Evolutionary conservation across 2,888 invertebrate species (phyloP).

Genomic region (Heliothis peltigera): DNA sequence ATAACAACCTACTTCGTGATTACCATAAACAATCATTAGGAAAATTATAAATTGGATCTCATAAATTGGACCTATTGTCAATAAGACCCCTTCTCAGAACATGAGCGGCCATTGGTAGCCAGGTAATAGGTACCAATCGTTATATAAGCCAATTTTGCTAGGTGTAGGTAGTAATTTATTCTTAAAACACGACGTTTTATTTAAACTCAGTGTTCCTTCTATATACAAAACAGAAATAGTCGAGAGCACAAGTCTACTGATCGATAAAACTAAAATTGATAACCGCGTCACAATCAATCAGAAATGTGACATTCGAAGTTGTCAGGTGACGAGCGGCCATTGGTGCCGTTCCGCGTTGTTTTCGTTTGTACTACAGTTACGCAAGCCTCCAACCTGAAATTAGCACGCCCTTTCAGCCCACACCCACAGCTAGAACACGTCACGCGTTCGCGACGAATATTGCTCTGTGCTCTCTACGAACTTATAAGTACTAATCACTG

Average conservation of each 20-base stretch:
- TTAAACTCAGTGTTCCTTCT: neutral
- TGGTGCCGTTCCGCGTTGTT: slow-evolving; percentile 73
- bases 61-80: slow-evolving; percentile 48
- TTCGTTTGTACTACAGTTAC: slow-evolving; percentile 76
- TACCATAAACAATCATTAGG: slow-evolving; percentile 42
- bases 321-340: slow-evolving; percentile 58
- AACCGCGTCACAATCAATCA: slow-evolving; percentile 58
- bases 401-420: slow-evolving; percentile 74
- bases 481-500: slow-evolving; percentile 21
- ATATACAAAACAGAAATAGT: slow-evolving; percentile 12
- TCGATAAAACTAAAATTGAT: slow-evolving; percentile 35
- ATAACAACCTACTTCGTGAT: slow-evolving; percentile 5
- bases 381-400: slow-evolving; percentile 70
- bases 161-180: slow-evolving; percentile 2
- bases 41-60: slow-evolving; percentile 39
- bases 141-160: slow-evolving; percentile 9
- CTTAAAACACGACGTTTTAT: slow-evolving; percentile 3
- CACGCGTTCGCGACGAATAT: slow-evolving; percentile 56
- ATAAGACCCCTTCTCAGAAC: slow-evolving; percentile 36
- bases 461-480: slow-evolving; percentile 46
- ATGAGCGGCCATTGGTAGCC: slow-evolving; percentile 16
- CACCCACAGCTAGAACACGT: slow-evolving; percentile 69
- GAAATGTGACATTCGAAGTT: slow-evolving; percentile 55
- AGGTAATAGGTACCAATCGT: slow-evolving; percentile 15
- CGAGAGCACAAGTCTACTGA: slow-evolving; percentile 5